Conservation (phyloP, 2,113 vertebrate species). For the Eulemur rufifrons region DNA sequence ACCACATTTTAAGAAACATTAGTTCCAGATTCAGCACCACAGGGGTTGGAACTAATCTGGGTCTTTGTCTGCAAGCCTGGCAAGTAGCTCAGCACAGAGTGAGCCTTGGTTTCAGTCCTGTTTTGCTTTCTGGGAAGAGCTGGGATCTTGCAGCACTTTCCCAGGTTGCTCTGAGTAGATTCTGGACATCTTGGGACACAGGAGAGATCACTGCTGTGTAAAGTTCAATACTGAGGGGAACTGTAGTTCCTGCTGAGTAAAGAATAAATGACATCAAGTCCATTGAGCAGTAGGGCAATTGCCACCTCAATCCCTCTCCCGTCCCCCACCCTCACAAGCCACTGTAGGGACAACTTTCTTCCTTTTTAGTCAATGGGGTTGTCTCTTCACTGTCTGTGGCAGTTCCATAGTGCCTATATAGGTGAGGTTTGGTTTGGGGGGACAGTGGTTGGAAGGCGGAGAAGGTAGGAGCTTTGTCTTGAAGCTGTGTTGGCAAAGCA, state of each 20-base stretch:
- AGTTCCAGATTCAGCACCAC: background rate
- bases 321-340: background rate
- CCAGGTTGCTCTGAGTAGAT: background rate
- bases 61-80: background rate
- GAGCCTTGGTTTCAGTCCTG: background rate
- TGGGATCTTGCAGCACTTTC: background rate
- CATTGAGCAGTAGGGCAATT: background rate
- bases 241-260: background rate
- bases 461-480: background rate
- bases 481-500: background rate
- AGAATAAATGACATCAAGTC: background rate
- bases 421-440: background rate
- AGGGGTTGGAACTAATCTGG: background rate
- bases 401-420: background rate
- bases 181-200: background rate
- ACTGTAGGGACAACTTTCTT: background rate
- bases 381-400: background rate
- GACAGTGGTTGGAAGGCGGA: background rate
- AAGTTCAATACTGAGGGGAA: background rate
- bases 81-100: background rate
- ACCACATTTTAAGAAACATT: background rate
- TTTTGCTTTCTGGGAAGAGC: background rate
- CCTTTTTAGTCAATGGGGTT: background rate
- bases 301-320: background rate
- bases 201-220: background rate